Evolutionary conservation across 2,113 vertebrate species (phyloP), one percentile per base, ranked within the genome.

Genomic region (Oryzias celebensis): DNA sequence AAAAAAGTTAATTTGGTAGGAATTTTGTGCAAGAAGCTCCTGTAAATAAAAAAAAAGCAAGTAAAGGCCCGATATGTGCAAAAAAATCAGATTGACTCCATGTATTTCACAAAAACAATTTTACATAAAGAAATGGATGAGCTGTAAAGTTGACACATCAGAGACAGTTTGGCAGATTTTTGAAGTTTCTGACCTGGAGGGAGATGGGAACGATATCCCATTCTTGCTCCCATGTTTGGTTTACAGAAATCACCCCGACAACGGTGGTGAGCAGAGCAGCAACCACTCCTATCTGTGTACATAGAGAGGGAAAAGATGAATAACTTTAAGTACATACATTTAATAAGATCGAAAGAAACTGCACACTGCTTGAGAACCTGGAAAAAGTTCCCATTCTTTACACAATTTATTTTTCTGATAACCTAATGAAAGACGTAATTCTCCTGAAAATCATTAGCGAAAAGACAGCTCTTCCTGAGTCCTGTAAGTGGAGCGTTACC

Each of bases 191-290:
- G 63, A 98, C 97, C 86, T 97, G 95, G 66, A 99, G 66, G 58
- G 97, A 98, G 77, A 98, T 93, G 41, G 94, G 88, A 15, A 99
- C 81, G 71, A 98, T 89, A 17, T 94, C 93, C 97, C 97, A 99
- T 65, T 99, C 96, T 0, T 96, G 93, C 0, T 91, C 87, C 97
- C 97, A 99, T 7, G 96, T 92, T 89, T 99, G 93, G 68, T 91
- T 94, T 82, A 98, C 85, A 0, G 94, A 95, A n/a, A 95, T 94
- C 84, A 98, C 90, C n/a, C 94, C 96, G 43, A 93, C 89, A 44
- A 96, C 80, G 0, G 94, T 96, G n/a, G 91, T 90, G 65, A 95
- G 89, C 71, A 98, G 85, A 53, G 94, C 92, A 2, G 85, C 90
- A 16, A 89, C 87, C 68, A 98, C 92, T 46, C 92, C 95, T 41